phyloP scores from a whole-genome alignment of 1,140 invertebrate genomes.

The Pseudomyrmex pallidus region DNA sequence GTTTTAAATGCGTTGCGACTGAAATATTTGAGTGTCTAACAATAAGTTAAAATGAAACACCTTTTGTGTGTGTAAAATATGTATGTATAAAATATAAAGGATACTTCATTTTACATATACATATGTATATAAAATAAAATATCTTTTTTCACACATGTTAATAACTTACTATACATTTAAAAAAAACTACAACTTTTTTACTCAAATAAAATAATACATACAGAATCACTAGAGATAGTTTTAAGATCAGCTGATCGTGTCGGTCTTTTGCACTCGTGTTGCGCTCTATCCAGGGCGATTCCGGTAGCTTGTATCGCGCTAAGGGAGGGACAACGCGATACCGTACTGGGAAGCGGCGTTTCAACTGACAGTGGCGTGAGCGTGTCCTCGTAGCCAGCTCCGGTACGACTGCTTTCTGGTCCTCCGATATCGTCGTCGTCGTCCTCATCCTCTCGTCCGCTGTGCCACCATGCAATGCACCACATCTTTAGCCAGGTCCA shows the following conservation, averaged over 20 bases:
- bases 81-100: too few relatives aligned
- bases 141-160: too few relatives aligned
- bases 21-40: too few relatives aligned
- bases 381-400: conserved; percentile 89
- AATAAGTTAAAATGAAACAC: too few relatives aligned
- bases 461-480: conserved; percentile 95
- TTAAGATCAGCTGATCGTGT: conserved; percentile 76
- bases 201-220: conserved; percentile 69
- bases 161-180: too few relatives aligned
- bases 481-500: conserved; percentile 90
- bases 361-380: conserved; percentile 93
- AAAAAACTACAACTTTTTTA: background rate
- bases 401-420: conserved; percentile 88
- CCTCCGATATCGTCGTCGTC: conserved; percentile 89
- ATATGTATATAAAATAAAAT: too few relatives aligned
- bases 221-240: conserved; percentile 84
- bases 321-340: conserved; percentile 93
- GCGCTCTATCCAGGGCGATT: conserved; percentile 83
- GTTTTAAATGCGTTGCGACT: too few relatives aligned
- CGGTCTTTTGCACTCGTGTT: conserved; percentile 77
- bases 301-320: conserved; percentile 91
- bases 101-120: too few relatives aligned
- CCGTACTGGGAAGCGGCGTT: conserved; percentile 93
- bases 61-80: too few relatives aligned
- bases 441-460: conserved; percentile 91